Evolutionary conservation across 2,113 vertebrate species (phyloP).

Genomic region (Cnemophilus loriae): DNA sequence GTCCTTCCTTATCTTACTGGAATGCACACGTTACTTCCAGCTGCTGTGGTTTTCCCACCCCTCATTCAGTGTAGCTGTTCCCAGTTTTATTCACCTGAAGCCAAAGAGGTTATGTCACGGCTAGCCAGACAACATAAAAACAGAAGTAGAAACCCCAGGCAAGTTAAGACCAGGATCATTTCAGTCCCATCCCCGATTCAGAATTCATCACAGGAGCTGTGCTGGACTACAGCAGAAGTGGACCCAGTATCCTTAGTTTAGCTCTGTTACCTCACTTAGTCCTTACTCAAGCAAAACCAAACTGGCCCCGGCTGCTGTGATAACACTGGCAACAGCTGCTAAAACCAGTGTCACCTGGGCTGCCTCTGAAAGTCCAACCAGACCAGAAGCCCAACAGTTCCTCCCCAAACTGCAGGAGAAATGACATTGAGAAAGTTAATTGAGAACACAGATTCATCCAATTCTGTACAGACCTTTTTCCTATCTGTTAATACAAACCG

Average conservation of each 20-base stretch:
- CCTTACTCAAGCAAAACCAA: neutral
- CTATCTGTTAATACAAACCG: neutral
- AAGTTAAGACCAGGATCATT: neutral
- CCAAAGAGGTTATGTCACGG: neutral
- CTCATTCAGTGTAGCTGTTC: neutral
- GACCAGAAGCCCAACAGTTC: neutral
- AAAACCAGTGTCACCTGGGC: neutral
- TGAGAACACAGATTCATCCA: neutral
- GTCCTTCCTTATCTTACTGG: neutral
- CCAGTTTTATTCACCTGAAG: neutral
- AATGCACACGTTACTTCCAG: neutral
- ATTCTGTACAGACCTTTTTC: neutral
- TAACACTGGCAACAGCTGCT: neutral
- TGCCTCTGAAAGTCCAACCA: neutral
- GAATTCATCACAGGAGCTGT: neutral
- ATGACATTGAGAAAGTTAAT: neutral
- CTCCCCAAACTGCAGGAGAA: neutral
- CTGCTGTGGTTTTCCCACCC: neutral
- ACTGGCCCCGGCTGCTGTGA: neutral
- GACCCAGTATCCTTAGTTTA: neutral
- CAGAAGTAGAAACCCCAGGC: neutral
- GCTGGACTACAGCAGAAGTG: neutral
- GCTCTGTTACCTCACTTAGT: neutral
- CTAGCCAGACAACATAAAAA: neutral
- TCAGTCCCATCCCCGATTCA: neutral